A percentile compares a stretch with the other conserved stretches of the same genome.
These are phyloP conservation scores for Ia io DNA, from an alignment of 2,113 vertebrate genomes.

Conservation along the genomic window DNA sequence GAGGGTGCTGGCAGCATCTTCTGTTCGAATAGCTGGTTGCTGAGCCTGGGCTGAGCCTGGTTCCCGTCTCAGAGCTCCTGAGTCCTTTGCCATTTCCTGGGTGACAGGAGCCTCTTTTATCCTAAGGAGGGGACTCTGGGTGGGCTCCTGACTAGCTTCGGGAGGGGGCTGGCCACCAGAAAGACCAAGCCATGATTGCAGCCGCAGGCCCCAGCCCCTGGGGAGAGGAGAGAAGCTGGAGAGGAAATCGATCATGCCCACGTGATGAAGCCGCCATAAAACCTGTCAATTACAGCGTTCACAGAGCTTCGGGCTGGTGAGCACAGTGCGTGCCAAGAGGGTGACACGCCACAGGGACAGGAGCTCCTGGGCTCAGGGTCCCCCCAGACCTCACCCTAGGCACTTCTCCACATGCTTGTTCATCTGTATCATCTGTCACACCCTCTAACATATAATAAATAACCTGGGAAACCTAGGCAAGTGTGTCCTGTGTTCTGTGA, in stretches of 20 bases:
- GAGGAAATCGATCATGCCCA: neutral
- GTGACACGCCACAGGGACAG: neutral
- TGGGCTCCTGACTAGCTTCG: neutral
- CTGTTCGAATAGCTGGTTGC: neutral
- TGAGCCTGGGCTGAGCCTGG: too few species aligned
- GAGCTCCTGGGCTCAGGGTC: neutral
- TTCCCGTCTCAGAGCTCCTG: neutral
- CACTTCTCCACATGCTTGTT: neutral
- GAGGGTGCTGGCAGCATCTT: neutral
- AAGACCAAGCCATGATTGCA: neutral
- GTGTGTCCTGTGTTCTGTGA: neutral
- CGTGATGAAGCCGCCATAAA: neutral
- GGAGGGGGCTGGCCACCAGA: neutral
- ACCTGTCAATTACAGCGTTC: neutral
- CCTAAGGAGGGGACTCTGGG: neutral
- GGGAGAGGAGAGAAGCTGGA: neutral
- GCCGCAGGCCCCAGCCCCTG: neutral
- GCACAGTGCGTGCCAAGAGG: neutral
- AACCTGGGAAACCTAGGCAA: neutral
- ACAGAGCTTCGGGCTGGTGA: neutral
- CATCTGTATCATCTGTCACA: neutral
- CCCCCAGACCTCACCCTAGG: accelerated
- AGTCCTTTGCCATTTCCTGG: neutral
- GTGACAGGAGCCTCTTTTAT: neutral
- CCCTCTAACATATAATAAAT: neutral